Base-by-base conservation (phyloP, 2,113 vertebrate genomes). In the Gobiocypris rarus region DNA sequence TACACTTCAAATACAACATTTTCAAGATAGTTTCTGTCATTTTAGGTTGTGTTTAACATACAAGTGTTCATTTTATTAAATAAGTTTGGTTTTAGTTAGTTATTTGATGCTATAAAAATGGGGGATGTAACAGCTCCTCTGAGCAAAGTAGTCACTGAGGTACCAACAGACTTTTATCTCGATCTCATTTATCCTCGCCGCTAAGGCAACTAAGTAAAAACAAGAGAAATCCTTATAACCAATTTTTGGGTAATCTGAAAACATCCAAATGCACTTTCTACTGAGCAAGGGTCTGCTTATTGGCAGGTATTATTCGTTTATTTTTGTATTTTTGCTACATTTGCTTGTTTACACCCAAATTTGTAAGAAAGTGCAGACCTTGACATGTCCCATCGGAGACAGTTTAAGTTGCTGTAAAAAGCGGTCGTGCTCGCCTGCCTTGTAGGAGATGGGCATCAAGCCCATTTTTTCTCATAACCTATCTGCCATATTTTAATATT, bases 401-500 rank as follows among this genome's bases (percentile, higher is more conserved):
- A 58, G 79, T 52, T 45, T 78, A 58, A 81, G 71, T 71, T 75
- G 26, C 14, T 61, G 54, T 24, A 75, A 52, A 38, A 71, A 43
- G 13, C n/a, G 24, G 61, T 69, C 31, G 17, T 24, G 75, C 69
- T 10, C 2, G 34, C 61, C 58, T 52, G 63, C 43, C 41, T 58
- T 34, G 75, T 67, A 70, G 43, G 45, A 85, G 81, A 89, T 73
- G 86, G 84, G 77, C 87, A 78, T 77, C 54, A 52, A 6, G 6
- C 85, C 86, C 84, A 77, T 89, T 90, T 89, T 82, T 88, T 90
- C 87, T 90, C 88, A 89, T 89, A 89, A 89, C 76, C 82, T 70
- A 48, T 83, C 79, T 85, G 89, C 82, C 86, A 84, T 81, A 86
- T 89, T 91, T 88, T 91, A 87, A 88, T 85, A 87, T 83, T 82